Base-by-base conservation (phyloP, 2,888 invertebrate genomes). In the Oxystoma pomonae region DNA sequence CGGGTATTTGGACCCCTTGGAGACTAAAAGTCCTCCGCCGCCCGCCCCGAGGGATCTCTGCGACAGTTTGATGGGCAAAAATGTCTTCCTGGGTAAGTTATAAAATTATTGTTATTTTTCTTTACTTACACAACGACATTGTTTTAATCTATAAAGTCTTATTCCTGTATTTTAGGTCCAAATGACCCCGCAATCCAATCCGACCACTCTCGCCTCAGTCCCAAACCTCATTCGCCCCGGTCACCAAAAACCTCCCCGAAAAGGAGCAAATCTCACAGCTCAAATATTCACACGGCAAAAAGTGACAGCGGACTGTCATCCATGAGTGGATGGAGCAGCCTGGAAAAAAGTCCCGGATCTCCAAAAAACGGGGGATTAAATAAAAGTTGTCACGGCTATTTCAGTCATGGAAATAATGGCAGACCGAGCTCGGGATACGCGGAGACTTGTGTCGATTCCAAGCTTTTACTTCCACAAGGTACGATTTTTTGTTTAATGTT, bases 291-390 rank as follows among this genome's bases (percentile, higher is more conserved):
- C 1, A 85, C 89, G 2, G 89, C 90, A 1, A 93, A 92, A 78
- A 93, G 93, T 0, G 93, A 94, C 77, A 93, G 93, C 0, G 93
- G 93, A 0, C 80, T 94, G 59, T 92, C 92, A 0, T 93, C 93
- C 3, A 90, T 93, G 89, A 92, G 91, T 74, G 92, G 92, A 2
- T 90, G 92, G 87, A 91, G 91, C 12, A 91, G 91, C 75, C 81
- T 92, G 73, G 92, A 93, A 78, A 92, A 92, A 81, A 92, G 92
- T 35, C 92, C 92, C 1, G 89, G 90, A 20, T 92, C 91, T 0
- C 91, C 92, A 0, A 90, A 90, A 77, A 87, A 83, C 57, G 67
- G 70, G 19, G 65, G 61, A 21, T 68, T 72, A 57, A 69, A 73
- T 35, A 66, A 71, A 51, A 73, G 70, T 61, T 74, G 74, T 56